These are phyloP conservation scores for Ormyrus rosae DNA, from an alignment of 2,888 invertebrate species.

Conservation along the genomic window DNA sequence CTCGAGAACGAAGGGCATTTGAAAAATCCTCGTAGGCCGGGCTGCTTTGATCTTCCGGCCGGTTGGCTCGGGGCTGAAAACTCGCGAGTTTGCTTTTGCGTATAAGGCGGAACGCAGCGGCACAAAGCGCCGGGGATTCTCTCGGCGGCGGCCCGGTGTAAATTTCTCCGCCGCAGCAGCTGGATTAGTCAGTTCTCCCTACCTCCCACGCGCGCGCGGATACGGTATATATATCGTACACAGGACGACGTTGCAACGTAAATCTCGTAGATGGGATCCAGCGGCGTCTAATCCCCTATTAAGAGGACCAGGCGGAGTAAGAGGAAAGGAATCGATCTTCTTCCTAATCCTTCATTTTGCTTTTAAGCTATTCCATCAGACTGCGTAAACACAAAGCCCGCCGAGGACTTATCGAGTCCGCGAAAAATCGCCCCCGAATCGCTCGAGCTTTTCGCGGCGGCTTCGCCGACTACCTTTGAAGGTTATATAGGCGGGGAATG, in stretches of 20 bases:
- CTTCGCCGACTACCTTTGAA: no score
- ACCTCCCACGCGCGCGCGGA: not conserved
- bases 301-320: slow-evolving; percentile 37
- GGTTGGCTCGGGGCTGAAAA: not conserved
- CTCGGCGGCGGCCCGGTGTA: slow-evolving; percentile 8
- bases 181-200: slow-evolving; percentile 44
- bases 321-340: slow-evolving; percentile 39
- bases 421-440: not conserved
- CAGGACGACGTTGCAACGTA: slow-evolving; percentile 25
- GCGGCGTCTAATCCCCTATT: slow-evolving; percentile 53
- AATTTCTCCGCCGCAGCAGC: slow-evolving; percentile 32
- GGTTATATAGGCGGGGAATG: not conserved
- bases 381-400: slow-evolving; percentile 4
- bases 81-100: slow-evolving; percentile 22
- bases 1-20: no score
- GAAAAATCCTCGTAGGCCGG: no score
- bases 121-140: slow-evolving; percentile 30
- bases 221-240: slow-evolving; percentile 21
- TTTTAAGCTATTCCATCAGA: slow-evolving; percentile 47
- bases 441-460: no score
- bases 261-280: slow-evolving; percentile 52
- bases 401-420: not conserved
- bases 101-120: not conserved
- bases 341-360: slow-evolving; percentile 43
- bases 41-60: slow-evolving; percentile 16